Evolutionary conservation across 2,113 vertebrate species (phyloP).

Genomic region (Aphelocoma coerulescens): DNA sequence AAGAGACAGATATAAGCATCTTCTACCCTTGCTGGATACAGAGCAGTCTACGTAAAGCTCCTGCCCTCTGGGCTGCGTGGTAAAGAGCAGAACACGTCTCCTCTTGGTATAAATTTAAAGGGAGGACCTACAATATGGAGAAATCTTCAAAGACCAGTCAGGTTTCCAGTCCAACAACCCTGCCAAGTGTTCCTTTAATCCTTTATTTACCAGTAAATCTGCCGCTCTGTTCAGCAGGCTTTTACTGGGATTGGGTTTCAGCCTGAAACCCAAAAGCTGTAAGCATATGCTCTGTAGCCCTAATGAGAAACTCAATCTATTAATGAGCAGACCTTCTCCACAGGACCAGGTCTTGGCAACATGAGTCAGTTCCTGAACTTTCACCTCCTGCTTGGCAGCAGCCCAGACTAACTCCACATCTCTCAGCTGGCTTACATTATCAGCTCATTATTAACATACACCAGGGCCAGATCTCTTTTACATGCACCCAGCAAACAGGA

Average conservation of each 20-base stretch:
- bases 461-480: constrained; percentile 56
- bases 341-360: constrained; percentile 59
- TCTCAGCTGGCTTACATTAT: constrained; percentile 69
- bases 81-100: not conserved
- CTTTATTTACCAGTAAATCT: constrained; percentile 69
- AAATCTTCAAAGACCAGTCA: constrained; percentile 53
- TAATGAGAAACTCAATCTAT: constrained; percentile 67
- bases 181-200: constrained; percentile 63
- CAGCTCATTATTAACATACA: constrained; percentile 69
- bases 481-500: constrained; percentile 64
- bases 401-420: constrained; percentile 53
- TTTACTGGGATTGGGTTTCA: constrained; percentile 54
- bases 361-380: constrained; percentile 64
- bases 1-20: not conserved
- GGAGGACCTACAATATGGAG: not conserved
- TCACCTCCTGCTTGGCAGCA: constrained; percentile 61
- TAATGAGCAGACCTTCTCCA: constrained; percentile 52
- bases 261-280: constrained; percentile 24
- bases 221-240: constrained; percentile 23
- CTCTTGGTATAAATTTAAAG: not conserved
- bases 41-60: not conserved
- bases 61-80: not conserved
- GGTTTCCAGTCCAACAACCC: constrained; percentile 23
- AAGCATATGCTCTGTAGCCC: constrained; percentile 32
- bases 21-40: not conserved